phyloP scores from a whole-genome alignment of 2,113 vertebrate species.

The Cinclus cinclus region DNA sequence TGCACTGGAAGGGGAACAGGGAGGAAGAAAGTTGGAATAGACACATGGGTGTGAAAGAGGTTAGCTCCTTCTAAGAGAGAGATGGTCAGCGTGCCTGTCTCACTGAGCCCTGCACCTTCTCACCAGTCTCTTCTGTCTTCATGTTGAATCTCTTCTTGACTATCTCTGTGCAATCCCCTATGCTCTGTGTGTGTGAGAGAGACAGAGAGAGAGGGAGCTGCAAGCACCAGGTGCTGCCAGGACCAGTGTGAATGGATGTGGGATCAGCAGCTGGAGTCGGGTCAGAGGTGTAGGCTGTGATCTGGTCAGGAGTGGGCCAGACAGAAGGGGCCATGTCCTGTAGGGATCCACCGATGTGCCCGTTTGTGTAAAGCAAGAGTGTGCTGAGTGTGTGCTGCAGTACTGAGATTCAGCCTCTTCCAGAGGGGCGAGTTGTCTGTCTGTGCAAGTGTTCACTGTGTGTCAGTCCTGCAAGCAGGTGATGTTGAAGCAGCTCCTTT shows the following conservation, averaged over 20 bases:
- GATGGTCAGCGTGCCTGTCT: not conserved
- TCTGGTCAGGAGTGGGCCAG: fast-evolving
- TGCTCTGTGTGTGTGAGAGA: not conserved
- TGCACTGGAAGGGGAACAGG: not conserved
- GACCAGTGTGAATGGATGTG: not conserved
- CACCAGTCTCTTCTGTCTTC: not conserved
- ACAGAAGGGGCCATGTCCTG: not conserved
- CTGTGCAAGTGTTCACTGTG: not conserved
- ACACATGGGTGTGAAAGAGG: not conserved
- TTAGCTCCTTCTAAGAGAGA: not conserved
- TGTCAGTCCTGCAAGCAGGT: not conserved
- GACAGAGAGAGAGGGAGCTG: not conserved
- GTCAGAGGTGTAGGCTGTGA: not conserved
- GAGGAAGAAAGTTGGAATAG: not conserved
- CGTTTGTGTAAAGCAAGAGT: fast-evolving
- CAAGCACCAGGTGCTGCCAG: not conserved
- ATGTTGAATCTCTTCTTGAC: not conserved
- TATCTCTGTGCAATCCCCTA: not conserved
- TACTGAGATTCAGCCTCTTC: not conserved
- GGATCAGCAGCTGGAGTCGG: not conserved
- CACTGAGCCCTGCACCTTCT: not conserved
- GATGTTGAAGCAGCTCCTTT: not conserved
- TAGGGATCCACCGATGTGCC: fast-evolving
- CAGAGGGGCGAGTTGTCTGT: fast-evolving
- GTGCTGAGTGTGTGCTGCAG: not conserved